Evolutionary conservation across 2,888 invertebrate species (phyloP).

Genomic region (Zygaena filipendulae): DNA sequence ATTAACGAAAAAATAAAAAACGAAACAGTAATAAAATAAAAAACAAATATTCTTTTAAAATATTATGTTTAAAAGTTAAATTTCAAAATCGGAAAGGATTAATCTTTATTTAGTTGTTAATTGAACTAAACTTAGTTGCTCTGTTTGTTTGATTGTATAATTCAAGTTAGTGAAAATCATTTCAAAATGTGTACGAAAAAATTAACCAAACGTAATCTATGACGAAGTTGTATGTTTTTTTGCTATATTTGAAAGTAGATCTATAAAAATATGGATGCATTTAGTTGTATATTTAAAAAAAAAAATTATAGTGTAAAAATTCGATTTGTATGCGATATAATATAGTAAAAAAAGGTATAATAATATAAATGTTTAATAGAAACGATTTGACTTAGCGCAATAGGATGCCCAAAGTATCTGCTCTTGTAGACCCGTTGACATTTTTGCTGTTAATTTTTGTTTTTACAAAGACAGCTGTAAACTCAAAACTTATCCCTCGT

Average conservation of each 20-base stretch:
- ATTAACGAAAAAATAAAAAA: constrained; percentile 30
- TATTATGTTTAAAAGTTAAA: too few species aligned
- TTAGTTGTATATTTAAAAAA: constrained; percentile 44
- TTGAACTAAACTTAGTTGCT: too few species aligned
- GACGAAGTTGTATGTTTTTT: too few species aligned
- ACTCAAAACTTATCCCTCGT: constrained; percentile 64
- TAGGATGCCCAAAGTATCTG: constrained; percentile 65
- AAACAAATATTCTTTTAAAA: too few species aligned
- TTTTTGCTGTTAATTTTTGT: constrained; percentile 40
- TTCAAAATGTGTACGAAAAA: constrained; percentile 42
- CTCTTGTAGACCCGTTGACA: constrained; percentile 58
- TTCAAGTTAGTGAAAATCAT: too few species aligned
- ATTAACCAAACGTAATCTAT: constrained; percentile 38
- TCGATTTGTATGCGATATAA: constrained; percentile 58
- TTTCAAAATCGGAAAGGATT: too few species aligned
- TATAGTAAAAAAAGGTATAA: constrained; percentile 55
- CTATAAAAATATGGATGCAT: constrained; percentile 55
- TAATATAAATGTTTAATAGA: constrained; percentile 54
- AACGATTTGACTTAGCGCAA: constrained; percentile 60
- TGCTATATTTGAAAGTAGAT: too few species aligned
- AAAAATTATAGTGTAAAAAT: constrained; percentile 49
- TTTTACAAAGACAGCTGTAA: constrained; percentile 46
- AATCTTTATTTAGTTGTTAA: too few species aligned
- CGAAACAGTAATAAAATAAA: constrained; percentile 27
- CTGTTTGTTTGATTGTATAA: too few species aligned